A percentile compares a stretch with the other conserved stretches of the same genome.
phyloP scores from a whole-genome alignment of 2,113 vertebrate species.

The Cololabis saira region DNA sequence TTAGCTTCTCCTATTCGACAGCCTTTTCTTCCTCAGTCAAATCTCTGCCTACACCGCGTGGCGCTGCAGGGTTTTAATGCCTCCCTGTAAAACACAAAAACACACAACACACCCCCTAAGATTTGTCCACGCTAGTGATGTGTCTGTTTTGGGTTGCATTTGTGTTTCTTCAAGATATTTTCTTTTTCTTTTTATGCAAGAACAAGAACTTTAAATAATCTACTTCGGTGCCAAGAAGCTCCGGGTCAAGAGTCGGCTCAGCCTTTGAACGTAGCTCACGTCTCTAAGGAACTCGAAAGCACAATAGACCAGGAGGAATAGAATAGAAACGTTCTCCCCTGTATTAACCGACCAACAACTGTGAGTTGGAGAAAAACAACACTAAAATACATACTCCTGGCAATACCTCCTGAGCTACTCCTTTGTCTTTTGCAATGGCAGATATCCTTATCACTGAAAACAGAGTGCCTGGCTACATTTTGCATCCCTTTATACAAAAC shows the following conservation, averaged over 20 bases:
- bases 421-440: slow-evolving; percentile 51
- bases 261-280: slow-evolving; percentile 44
- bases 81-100: slow-evolving; percentile 30
- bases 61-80: slow-evolving; percentile 30
- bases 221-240: slow-evolving; percentile 39
- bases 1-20: slow-evolving; percentile 12
- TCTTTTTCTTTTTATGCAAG: slow-evolving; percentile 24
- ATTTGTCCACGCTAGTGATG: slow-evolving; percentile 4
- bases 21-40: slow-evolving; percentile 17
- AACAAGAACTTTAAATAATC: slow-evolving; percentile 47
- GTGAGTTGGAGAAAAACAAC: slow-evolving; percentile 8
- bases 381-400: neutral
- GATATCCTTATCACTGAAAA: slow-evolving; percentile 35
- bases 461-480: slow-evolving; percentile 41
- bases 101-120: slow-evolving; percentile 11
- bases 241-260: slow-evolving; percentile 45
- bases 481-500: slow-evolving; percentile 39
- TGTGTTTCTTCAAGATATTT: slow-evolving; percentile 30
- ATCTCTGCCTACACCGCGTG: slow-evolving; percentile 16
- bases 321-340: slow-evolving; percentile 48
- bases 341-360: slow-evolving; percentile 29
- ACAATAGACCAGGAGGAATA: slow-evolving; percentile 51
- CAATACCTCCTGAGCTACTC: slow-evolving; percentile 45
- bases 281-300: slow-evolving; percentile 42
- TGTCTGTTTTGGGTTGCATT: slow-evolving; percentile 28